Conservation (phyloP, 2,888 invertebrate genomes). For the Trichacis sp. region DNA sequence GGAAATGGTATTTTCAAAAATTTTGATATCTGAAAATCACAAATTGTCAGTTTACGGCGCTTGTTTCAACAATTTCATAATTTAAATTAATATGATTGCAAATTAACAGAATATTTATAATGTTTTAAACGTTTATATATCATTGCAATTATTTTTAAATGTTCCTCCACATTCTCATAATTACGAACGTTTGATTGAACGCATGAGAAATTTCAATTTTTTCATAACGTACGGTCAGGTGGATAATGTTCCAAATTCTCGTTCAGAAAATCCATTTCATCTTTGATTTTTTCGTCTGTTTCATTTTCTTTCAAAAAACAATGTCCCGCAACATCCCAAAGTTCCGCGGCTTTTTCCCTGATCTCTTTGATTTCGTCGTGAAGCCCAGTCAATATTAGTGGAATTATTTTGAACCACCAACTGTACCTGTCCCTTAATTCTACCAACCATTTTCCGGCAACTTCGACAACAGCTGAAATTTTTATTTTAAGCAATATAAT, state of each 20-base stretch:
- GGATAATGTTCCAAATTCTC: conserved; percentile 79
- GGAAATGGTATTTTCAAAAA: no score
- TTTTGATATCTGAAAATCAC: no score
- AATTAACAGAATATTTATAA: no score
- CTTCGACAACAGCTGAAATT: conserved; percentile 76
- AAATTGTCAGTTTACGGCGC: no score
- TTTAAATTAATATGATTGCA: no score
- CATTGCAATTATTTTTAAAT: no score
- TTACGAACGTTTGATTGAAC: no score
- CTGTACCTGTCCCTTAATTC: conserved; percentile 88
- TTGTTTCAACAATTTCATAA: no score
- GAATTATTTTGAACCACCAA: conserved; percentile 87
- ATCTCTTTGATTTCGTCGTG: conserved; percentile 85
- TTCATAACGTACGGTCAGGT: conserved; percentile 70
- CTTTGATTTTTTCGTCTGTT: conserved; percentile 79
- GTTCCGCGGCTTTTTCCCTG: conserved; percentile 73
- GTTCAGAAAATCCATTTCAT: conserved; percentile 82
- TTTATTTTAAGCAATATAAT: no score
- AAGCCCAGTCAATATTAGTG: conserved; percentile 85
- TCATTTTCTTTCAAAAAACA: conserved; percentile 90
- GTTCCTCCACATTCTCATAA: no score
- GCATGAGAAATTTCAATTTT: no score
- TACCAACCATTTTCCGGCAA: conserved; percentile 83
- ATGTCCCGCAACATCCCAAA: conserved; percentile 82
- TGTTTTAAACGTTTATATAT: no score